Evolutionary conservation across 2,797 vertebrate species (phyloP), one percentile per base, ranked within the genome.

Genomic region (Harpagifer antarcticus): DNA sequence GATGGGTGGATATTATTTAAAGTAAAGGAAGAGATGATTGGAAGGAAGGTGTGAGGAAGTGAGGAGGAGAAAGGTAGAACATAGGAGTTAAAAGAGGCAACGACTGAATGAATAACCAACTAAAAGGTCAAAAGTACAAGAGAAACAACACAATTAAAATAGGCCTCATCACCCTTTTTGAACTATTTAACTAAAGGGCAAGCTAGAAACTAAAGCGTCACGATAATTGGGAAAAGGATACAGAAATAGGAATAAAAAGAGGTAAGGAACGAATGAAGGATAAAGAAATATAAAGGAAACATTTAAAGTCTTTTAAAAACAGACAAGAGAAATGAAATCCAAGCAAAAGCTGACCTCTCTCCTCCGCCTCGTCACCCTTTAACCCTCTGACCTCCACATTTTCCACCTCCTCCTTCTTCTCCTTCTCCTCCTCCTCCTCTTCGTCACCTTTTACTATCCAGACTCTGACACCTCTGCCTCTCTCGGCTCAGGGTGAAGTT

Each of bases 361-460:
- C 47, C 68, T 48, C 37, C 20, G 16, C 64, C 70, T 78, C 63
- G 1, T 74, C 65, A 54, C 45, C 66, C 72, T 80, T 71, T 83
- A 47, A 76, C 76, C 78, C 48, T 45, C 9, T 20, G 60, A 74
- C 83, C 23, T 27, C 23, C 23, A 27, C 23, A 27, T 27, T 0
- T 27, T 27, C n/a, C n/a, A 27, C 3, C 79, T 74, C 77, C 31
- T 27, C 54, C 14, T 81, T 71, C 67, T 3, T 23, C 45, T 42
- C 42, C 60, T 52, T 37, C 64, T 42, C 42, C 60, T 52, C 37
- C 50, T 67, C 69, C 48, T 55, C 57, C 3, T 60, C 76, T 75
- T 76, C 81, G 79, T 84, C 81, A 68, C 56, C 60, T 73, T 85
- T 87, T 77, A 85, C 87, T 79, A 78, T 76, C 2, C 20, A 77